Percentiles rank a stretch among this genome's conserved stretches.
Evolutionary conservation across 2,888 invertebrate genomes (phyloP).

Genomic region (Pecten maximus): DNA sequence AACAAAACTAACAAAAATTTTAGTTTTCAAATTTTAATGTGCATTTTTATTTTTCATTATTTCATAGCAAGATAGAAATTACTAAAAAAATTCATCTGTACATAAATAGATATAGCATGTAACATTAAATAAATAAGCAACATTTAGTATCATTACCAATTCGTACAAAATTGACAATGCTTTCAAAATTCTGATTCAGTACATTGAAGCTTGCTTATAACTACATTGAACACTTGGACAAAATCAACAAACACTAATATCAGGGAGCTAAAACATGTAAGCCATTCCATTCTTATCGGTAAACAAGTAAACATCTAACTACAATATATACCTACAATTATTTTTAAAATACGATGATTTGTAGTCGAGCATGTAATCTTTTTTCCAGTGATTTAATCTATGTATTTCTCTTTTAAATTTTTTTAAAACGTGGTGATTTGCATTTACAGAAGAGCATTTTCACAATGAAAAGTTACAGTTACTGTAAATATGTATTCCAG

Average conservation of each 20-base stretch:
- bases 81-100: background rate
- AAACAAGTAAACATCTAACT: too few relatives aligned
- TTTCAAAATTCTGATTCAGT: background rate
- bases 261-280: background rate
- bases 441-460: too few relatives aligned
- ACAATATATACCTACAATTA: too few relatives aligned
- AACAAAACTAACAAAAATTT: background rate
- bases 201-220: background rate
- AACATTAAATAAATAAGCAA: background rate
- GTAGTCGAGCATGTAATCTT: too few relatives aligned
- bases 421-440: too few relatives aligned
- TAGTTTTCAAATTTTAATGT: background rate
- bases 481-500: too few relatives aligned
- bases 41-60: background rate
- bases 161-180: background rate
- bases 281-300: too few relatives aligned
- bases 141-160: background rate
- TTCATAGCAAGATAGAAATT: background rate
- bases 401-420: too few relatives aligned
- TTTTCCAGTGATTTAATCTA: too few relatives aligned
- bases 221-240: background rate
- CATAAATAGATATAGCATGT: background rate
- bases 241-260: background rate
- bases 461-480: too few relatives aligned
- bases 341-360: too few relatives aligned